phyloP scores from a whole-genome alignment of 2,888 invertebrate genomes.

The Acronicta leporina region DNA sequence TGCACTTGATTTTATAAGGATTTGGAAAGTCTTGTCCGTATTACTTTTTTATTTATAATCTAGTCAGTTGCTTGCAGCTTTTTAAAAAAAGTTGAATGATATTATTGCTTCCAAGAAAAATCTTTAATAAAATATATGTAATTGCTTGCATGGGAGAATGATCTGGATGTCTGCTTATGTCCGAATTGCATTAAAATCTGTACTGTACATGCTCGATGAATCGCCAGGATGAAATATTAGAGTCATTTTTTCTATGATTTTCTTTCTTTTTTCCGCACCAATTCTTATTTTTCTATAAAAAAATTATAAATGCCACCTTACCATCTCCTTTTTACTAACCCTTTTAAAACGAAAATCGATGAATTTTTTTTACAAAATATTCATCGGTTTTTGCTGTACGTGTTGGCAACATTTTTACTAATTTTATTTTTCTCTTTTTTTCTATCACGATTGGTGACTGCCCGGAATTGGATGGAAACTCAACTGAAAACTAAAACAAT shows the following conservation, averaged over 20 bases:
- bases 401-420: slow-evolving; percentile 85
- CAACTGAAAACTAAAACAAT: slow-evolving; percentile 44
- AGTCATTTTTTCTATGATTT: slow-evolving; percentile 56
- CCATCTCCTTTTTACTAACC: slow-evolving; percentile 60
- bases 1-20: neutral
- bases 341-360: slow-evolving; percentile 30
- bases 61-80: slow-evolving; percentile 15
- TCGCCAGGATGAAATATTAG: slow-evolving; percentile 68
- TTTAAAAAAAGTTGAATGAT: slow-evolving; percentile 8
- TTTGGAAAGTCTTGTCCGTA: neutral
- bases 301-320: slow-evolving; percentile 54
- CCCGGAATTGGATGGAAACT: slow-evolving; percentile 40
- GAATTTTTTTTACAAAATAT: slow-evolving; percentile 41
- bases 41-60: neutral
- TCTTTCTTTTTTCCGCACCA: slow-evolving; percentile 59
- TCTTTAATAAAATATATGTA: slow-evolving; percentile 15
- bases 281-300: slow-evolving; percentile 43
- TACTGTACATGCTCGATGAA: slow-evolving; percentile 87
- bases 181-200: slow-evolving; percentile 53
- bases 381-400: slow-evolving; percentile 39
- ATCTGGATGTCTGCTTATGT: slow-evolving; percentile 60
- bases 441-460: slow-evolving; percentile 56
- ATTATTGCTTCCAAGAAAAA: slow-evolving; percentile 16
- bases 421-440: slow-evolving; percentile 72
- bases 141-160: slow-evolving; percentile 67